Evolutionary conservation across 2,797 vertebrate genomes (phyloP).

Genomic region (Oreonectes daqikongensis): DNA sequence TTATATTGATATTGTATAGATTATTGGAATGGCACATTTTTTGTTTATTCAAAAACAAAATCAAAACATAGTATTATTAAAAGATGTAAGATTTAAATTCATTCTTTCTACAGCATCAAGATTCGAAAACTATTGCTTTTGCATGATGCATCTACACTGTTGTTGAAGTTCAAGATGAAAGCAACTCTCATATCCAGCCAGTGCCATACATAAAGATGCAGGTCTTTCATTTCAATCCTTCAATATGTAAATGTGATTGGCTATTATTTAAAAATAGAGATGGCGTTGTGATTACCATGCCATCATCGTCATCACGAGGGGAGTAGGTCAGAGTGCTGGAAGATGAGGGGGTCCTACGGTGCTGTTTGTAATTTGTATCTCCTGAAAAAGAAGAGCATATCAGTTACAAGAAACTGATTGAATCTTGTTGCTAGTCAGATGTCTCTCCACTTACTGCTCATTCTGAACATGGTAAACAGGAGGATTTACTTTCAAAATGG

Average conservation of each 20-base stretch:
- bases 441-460: conserved; percentile 11
- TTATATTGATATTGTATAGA: not conserved
- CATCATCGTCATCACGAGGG: conserved; percentile 90
- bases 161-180: not conserved
- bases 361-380: conserved; percentile 91
- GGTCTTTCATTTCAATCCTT: not conserved
- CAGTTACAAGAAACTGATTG: not conserved
- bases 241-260: conserved; percentile 33
- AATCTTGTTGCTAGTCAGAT: conserved; percentile 14
- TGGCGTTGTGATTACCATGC: conserved; percentile 83
- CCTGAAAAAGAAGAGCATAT: conserved; percentile 70
- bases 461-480: not conserved
- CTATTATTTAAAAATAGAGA: not conserved
- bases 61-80: no score
- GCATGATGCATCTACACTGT: not conserved
- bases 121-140: not conserved
- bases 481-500: conserved; percentile 1
- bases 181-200: not conserved
- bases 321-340: conserved; percentile 95
- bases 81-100: no score
- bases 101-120: no score
- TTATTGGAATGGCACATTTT: not conserved
- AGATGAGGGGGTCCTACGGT: conserved; percentile 93
- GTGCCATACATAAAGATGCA: not conserved
- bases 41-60: no score